These are phyloP conservation scores for Dromiciops gliroides DNA, from an alignment of 2,113 vertebrate species.

Conservation along the genomic window DNA sequence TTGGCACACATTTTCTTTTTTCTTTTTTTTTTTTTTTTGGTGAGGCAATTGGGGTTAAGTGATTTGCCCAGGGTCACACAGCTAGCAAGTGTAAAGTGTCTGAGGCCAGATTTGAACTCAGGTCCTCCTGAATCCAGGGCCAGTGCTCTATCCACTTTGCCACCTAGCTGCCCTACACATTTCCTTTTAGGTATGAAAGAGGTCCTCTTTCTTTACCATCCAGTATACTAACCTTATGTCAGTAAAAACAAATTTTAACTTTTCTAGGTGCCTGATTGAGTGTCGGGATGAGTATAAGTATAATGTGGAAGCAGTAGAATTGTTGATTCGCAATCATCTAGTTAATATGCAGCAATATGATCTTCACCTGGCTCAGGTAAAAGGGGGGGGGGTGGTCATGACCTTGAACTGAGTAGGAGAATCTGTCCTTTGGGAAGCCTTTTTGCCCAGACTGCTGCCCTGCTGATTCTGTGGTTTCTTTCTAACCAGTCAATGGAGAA, in stretches of 20 bases:
- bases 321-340: slow-evolving; percentile 96
- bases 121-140: too few species aligned
- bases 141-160: too few species aligned
- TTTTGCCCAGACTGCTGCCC: slow-evolving; percentile 18
- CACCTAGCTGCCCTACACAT: too few species aligned
- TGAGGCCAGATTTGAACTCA: too few species aligned
- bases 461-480: slow-evolving; percentile 47
- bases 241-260: slow-evolving; percentile 60
- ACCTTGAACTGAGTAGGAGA: not conserved
- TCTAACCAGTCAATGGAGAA: slow-evolving; percentile 96
- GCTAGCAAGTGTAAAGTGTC: too few species aligned
- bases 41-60: too few species aligned
- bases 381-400: slow-evolving; percentile 83
- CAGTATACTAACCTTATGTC: slow-evolving; percentile 76
- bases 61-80: too few species aligned
- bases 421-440: not conserved
- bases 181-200: not conserved
- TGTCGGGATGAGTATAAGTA: slow-evolving; percentile 99
- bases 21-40: too few species aligned
- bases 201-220: not conserved
- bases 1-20: slow-evolving; percentile 12
- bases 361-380: slow-evolving; percentile 97
- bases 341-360: slow-evolving; percentile 99
- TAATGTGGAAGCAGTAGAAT: slow-evolving; percentile 97
- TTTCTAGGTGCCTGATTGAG: slow-evolving; percentile 95